These are phyloP conservation scores for Trichechus manatus DNA, from an alignment of 2,113 vertebrate genomes.

Conservation along the genomic window DNA sequence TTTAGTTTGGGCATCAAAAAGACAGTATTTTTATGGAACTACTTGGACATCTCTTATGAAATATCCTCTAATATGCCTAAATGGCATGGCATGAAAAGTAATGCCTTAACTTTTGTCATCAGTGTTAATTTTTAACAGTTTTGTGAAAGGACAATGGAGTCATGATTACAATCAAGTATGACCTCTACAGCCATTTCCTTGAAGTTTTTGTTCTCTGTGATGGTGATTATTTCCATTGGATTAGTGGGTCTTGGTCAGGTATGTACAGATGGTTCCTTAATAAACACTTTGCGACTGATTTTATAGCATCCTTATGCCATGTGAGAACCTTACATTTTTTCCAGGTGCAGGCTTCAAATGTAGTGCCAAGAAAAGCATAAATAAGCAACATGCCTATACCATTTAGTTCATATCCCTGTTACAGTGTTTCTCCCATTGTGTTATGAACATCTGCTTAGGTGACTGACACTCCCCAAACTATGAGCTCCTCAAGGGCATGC, in stretches of 20 bases:
- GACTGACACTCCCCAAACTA: background rate
- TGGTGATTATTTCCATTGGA: conserved; percentile 27
- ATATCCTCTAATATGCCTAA: background rate
- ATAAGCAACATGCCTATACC: background rate
- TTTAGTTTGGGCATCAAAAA: conserved; percentile 41
- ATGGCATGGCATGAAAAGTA: background rate
- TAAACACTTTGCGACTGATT: conserved; percentile 53
- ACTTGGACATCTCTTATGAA: background rate
- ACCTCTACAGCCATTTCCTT: conserved; percentile 1
- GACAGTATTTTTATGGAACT: background rate
- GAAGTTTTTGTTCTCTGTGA: conserved; percentile 48
- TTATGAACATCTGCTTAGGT: background rate
- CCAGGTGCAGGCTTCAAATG: conserved; percentile 30
- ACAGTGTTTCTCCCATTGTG: background rate
- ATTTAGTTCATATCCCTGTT: background rate
- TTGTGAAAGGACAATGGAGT: conserved; percentile 28
- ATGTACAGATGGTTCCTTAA: background rate
- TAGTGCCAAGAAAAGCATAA: conserved; percentile 13
- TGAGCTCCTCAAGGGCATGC: background rate
- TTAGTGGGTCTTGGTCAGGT: conserved; percentile 29
- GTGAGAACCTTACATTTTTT: conserved; percentile 2
- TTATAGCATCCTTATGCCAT: background rate
- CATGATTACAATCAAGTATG: background rate
- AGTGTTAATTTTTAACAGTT: conserved; percentile 47
- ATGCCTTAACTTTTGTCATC: background rate